phyloP scores from a whole-genome alignment of 92 coral and sea anemone species.

The Palythoa grandiflora region DNA sequence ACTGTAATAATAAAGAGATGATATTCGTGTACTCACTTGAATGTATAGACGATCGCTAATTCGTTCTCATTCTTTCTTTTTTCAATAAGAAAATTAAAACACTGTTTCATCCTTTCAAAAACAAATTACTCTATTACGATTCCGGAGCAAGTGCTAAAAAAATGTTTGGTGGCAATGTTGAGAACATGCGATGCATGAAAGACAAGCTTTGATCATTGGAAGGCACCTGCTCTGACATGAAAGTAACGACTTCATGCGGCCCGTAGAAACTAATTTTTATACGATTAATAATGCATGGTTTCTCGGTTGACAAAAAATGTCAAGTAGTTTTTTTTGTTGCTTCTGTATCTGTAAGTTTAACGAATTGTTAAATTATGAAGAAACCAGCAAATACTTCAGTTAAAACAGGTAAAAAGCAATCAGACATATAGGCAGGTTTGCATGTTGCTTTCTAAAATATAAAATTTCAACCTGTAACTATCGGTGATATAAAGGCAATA shows the following conservation, averaged over 20 bases:
- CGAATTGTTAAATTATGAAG: background rate
- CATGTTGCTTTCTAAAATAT: background rate
- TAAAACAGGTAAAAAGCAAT: too few species aligned
- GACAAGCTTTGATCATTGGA: background rate
- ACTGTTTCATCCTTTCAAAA: background rate
- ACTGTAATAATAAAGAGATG: background rate
- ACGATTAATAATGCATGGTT: background rate
- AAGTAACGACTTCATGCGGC: too few species aligned
- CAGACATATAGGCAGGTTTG: background rate
- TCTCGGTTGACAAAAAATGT: background rate
- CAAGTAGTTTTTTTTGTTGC: background rate
- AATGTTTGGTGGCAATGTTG: background rate
- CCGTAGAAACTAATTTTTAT: background rate
- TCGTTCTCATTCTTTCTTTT: background rate
- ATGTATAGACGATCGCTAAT: background rate
- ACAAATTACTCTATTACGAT: background rate
- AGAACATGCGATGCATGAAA: background rate
- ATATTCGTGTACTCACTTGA: background rate
- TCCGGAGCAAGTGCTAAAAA: background rate
- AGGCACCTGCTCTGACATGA: background rate
- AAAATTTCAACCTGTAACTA: too few species aligned
- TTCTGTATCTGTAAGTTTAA: background rate
- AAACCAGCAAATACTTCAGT: background rate
- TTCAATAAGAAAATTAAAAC: background rate
- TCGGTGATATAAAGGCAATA: too few species aligned